Evolutionary conservation across 2,888 invertebrate genomes (phyloP).

Genomic region (Ornithoptera alexandrae): DNA sequence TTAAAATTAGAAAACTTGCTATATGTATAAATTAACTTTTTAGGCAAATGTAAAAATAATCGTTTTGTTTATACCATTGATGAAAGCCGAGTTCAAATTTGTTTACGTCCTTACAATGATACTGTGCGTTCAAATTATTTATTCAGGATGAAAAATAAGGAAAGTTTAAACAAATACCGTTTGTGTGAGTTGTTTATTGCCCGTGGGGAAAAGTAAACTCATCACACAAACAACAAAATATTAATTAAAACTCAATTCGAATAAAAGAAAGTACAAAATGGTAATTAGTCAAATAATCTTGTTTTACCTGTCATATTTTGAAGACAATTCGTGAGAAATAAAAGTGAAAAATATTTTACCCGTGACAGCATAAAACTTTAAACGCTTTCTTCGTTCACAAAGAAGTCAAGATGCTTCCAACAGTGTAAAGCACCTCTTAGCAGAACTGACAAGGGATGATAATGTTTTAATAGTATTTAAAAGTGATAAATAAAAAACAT

Average conservation of each 20-base stretch:
- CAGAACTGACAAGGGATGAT: neutral
- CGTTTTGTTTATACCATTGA: too few relatives aligned
- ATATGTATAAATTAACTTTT: too few relatives aligned
- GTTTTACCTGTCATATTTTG: too few relatives aligned
- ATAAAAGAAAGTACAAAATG: too few relatives aligned
- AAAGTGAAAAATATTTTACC: too few relatives aligned
- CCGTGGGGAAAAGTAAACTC: constrained; percentile 5
- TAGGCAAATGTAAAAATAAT: too few relatives aligned
- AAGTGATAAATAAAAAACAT: neutral
- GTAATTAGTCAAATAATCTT: too few relatives aligned
- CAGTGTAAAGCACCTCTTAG: neutral
- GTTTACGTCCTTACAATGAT: too few relatives aligned
- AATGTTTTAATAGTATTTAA: neutral
- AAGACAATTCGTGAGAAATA: too few relatives aligned
- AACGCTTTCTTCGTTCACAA: neutral
- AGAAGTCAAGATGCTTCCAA: neutral
- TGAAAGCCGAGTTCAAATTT: too few relatives aligned
- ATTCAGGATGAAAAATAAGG: neutral
- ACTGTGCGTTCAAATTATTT: neutral
- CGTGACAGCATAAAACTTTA: too few relatives aligned
- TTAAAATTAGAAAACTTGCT: too few relatives aligned
- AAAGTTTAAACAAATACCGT: neutral
- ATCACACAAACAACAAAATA: neutral
- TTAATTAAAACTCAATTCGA: neutral
- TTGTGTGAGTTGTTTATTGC: constrained; percentile 21